Evolutionary conservation across 1,140 invertebrate genomes (phyloP).

Genomic region (Phthorimaea operculella): DNA sequence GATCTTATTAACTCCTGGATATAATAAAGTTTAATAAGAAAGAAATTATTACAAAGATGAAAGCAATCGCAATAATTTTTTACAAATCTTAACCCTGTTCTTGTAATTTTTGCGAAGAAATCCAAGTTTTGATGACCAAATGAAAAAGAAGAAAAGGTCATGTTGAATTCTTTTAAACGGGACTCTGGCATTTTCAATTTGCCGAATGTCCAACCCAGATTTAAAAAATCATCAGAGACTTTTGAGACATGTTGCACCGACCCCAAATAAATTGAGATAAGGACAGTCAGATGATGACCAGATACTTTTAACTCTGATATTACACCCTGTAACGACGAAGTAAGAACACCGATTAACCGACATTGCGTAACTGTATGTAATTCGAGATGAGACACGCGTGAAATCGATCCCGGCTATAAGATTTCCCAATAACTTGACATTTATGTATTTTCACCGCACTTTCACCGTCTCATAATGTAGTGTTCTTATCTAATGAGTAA

Average conservation of each 20-base stretch:
- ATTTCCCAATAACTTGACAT: slow-evolving; percentile 13
- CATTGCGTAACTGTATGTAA: slow-evolving; percentile 2
- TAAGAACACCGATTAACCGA: neutral
- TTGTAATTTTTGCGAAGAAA: no score
- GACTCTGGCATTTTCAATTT: slow-evolving; percentile 21
- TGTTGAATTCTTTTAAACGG: slow-evolving; percentile 6
- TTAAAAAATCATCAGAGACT: neutral
- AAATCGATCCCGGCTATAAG: slow-evolving; percentile 17
- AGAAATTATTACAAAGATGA: no score
- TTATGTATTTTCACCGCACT: slow-evolving; percentile 13
- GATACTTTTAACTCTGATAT: neutral
- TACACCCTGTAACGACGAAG: neutral
- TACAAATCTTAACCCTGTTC: no score
- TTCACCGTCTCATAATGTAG: slow-evolving; percentile 12
- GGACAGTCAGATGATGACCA: no score
- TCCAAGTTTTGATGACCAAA: no score
- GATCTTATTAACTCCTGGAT: no score
- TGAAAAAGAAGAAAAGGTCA: no score
- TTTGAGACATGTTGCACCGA: no score
- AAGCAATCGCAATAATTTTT: no score
- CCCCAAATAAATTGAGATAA: no score
- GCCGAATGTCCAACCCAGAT: slow-evolving; percentile 13
- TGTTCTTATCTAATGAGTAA: no score
- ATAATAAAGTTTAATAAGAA: no score
- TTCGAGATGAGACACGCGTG: slow-evolving; percentile 14